A percentile compares a stretch with the other conserved stretches of the same genome.
Conservation (phyloP, 1,140 invertebrate genomes). For the Holotrichia oblita region DNA sequence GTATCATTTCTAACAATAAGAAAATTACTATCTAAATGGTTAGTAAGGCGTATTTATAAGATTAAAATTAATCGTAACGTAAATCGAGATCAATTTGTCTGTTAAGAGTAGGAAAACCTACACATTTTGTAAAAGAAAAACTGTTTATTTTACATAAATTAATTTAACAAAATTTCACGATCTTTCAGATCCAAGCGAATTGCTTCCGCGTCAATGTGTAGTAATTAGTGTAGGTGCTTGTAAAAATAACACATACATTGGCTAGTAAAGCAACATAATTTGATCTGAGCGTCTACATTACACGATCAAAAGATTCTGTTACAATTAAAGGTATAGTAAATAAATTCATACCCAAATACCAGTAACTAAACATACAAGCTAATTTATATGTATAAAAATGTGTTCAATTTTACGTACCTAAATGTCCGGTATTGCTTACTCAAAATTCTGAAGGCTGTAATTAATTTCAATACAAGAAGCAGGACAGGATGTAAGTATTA, state of each 20-base stretch:
- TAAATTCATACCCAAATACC: too few relatives aligned
- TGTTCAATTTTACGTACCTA: too few relatives aligned
- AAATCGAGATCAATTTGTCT: not conserved
- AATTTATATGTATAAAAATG: too few relatives aligned
- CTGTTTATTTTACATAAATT: not conserved
- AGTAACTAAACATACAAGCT: too few relatives aligned
- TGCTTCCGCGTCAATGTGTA: not conserved
- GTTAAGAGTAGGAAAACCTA: not conserved
- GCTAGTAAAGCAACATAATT: not conserved
- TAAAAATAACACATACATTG: not conserved
- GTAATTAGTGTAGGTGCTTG: conserved; percentile 1
- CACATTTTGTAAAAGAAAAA: not conserved
- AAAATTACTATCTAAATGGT: too few relatives aligned
- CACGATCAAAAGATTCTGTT: not conserved
- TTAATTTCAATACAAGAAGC: too few relatives aligned
- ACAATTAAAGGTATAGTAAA: not conserved
- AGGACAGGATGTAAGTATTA: too few relatives aligned
- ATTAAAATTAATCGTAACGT: not conserved
- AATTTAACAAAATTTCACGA: not conserved
- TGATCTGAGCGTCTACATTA: not conserved
- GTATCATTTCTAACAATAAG: too few relatives aligned
- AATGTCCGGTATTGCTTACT: too few relatives aligned
- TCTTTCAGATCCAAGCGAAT: not conserved
- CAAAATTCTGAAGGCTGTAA: too few relatives aligned
- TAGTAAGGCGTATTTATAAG: too few relatives aligned